phyloP scores from a whole-genome alignment of 2,113 vertebrate genomes.

The Sula dactylatra region DNA sequence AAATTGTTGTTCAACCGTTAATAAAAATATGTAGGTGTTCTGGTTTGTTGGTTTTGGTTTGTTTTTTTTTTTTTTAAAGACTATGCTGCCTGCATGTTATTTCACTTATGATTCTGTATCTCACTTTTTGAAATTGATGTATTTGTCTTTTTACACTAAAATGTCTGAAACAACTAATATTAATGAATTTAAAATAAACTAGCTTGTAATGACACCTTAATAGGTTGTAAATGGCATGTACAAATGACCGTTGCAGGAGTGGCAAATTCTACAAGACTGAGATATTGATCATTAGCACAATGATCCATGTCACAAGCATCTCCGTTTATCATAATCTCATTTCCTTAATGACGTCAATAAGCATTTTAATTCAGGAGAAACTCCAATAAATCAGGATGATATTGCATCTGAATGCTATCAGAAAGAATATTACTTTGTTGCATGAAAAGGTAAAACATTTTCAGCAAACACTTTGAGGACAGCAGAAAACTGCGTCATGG shows the following conservation, averaged over 20 bases:
- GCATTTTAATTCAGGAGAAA: slow-evolving; percentile 31
- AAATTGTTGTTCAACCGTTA: background rate
- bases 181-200: slow-evolving; percentile 53
- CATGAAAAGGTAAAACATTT: background rate
- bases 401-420: background rate
- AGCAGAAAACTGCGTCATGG: background rate
- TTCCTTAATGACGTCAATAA: slow-evolving; percentile 56
- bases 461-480: background rate
- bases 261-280: slow-evolving; percentile 16
- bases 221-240: slow-evolving; percentile 49
- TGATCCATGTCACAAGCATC: slow-evolving; percentile 52
- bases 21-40: background rate
- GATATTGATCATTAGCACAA: slow-evolving; percentile 68
- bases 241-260: slow-evolving; percentile 45
- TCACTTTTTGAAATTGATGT: background rate
- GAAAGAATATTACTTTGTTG: background rate
- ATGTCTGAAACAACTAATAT: slow-evolving; percentile 28
- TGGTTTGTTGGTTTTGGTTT: background rate
- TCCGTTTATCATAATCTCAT: slow-evolving; percentile 62
- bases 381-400: slow-evolving; percentile 1
- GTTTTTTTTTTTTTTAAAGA: background rate
- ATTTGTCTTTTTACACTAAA: slow-evolving; percentile 17
- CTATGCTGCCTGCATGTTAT: background rate
- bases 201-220: slow-evolving; percentile 50
- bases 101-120: background rate